Base-by-base conservation (phyloP, 2,113 vertebrate species). In the Podiceps cristatus region DNA sequence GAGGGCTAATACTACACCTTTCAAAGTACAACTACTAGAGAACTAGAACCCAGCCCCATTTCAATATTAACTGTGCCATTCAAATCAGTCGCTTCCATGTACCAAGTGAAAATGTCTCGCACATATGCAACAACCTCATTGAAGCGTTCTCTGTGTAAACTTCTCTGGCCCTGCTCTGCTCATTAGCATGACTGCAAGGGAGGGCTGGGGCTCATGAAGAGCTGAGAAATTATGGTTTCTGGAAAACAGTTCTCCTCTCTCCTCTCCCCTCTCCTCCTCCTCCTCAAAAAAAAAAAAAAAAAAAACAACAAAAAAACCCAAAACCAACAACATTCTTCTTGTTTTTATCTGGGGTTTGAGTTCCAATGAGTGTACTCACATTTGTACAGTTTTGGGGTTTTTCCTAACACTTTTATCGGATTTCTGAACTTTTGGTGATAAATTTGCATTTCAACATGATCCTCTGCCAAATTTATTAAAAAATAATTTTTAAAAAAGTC, bases 401-500 rank as follows among this genome's bases (percentile, higher is more conserved):
- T 95, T 75, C 44, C 85, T 93, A 75, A 96, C 19, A 10, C 76
- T 83, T 91, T 86, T 63, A 80, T 75, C 68, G 63, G 78, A 86
- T 95, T 95, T 90, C 90, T 96, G 67, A 86, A 90, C 86, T 91
- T 93, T 94, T 81, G 90, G 66, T 96, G 95, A 84, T 79, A 93
- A 93, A 92, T 79, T 86, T 96, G 53, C 55, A 19, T 96, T 96
- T 95, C 90, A 91, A 75, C 31, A 16, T 88, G 80, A 82, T 77
- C 66, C 73, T 96, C 96, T 98, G 97, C 97, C 96, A 96, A 97
- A 97, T 96, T 77, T 58, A 93, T 96, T 97, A 92, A 96, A 96
- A 88, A 72, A 18, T 33, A n/a, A 72, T 86, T 94, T 97, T 93
- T 35, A 0, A 24, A 71, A 94, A 91, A 62, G 71, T 88, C 92